These are phyloP conservation scores for Falcaria lacertinaria DNA, from an alignment of 2,888 invertebrate species.

Conservation along the genomic window DNA sequence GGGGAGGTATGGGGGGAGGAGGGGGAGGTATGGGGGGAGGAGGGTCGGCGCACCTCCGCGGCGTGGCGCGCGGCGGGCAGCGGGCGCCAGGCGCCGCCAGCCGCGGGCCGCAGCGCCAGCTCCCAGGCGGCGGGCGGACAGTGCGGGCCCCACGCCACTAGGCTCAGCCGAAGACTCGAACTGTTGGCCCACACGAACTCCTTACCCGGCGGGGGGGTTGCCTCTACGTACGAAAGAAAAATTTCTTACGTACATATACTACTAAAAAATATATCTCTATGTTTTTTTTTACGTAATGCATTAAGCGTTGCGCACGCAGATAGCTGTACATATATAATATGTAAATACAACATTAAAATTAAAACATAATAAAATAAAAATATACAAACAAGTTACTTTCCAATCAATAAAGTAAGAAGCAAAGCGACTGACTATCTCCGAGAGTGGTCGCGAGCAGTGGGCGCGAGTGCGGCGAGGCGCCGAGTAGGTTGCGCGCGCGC, in stretches of 20 bases:
- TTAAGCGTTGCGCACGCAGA: too few relatives aligned
- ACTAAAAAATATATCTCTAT: too few relatives aligned
- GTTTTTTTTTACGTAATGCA: too few relatives aligned
- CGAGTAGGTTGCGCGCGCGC: conserved; percentile 84
- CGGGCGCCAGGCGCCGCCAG: conserved; percentile 46
- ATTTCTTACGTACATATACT: conserved; percentile 18
- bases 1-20: too few relatives aligned
- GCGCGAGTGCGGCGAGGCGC: conserved; percentile 81
- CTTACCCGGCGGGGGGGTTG: conserved; percentile 81
- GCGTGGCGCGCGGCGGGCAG: conserved; percentile 36
- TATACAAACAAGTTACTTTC: too few relatives aligned
- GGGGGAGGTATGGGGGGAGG: too few relatives aligned
- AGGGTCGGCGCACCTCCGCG: conserved; percentile 34
- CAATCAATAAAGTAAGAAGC: background rate
- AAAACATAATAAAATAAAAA: too few relatives aligned
- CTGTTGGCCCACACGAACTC: conserved; percentile 85
- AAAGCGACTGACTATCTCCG: conserved; percentile 76
- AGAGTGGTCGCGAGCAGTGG: conserved; percentile 74
- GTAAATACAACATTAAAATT: too few relatives aligned
- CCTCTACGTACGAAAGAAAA: conserved; percentile 49
- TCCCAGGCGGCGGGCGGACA: conserved; percentile 84
- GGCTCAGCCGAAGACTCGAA: conserved; percentile 83
- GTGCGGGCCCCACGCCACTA: conserved; percentile 86
- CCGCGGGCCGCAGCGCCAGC: conserved; percentile 69
- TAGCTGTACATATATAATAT: too few relatives aligned